Base-by-base conservation (phyloP, 2,113 vertebrate species). In the Mystacornis crossleyi region DNA sequence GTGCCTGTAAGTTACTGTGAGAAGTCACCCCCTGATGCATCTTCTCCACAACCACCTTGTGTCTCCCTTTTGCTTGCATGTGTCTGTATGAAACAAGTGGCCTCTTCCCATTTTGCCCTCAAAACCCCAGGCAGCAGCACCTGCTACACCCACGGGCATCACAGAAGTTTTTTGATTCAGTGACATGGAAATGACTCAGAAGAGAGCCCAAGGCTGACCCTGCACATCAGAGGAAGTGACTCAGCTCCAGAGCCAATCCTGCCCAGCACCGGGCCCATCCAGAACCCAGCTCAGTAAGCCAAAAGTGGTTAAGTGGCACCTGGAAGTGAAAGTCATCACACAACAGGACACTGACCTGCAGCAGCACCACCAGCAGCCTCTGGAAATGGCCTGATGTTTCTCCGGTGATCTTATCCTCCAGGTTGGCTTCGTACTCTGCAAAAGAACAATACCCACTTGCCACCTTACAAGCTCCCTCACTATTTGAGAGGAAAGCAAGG, bases 341-440 rank as follows among this genome's bases (percentile, higher is more conserved):
- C 7, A 36, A n/a, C 8, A 28, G 20, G 15, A 84, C 4, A 47
- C 84, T 20, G 97, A 99, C 99, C 99, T 99, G 99, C 55, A 99
- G 98, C 47, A 99, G 98, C 81, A 99, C 99, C 93, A 99, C 98
- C 97, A 99, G 84, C 94, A 99, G 97, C 42, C 97, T 98, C 97
- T 99, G 98, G 93, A 99, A 99, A 94, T 97, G 93, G n/a, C 99
- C 99, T 7, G 99, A 98, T 4, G 99, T 99, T 71, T 99, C 99
- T 55, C 98, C 98, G 34, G 97, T 98, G 94, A 99, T 97, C 58
- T 99, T 98, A 36, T 99, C 99, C 96, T 99, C 99, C 97, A 99
- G 97, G 86, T 97, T 98, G 14, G 97, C 95, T 69, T 98, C 98
- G 31, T 99, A 99, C 78, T 99, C 99, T 99, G 97, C 69, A 98